Base-by-base conservation (phyloP, 2,888 invertebrate species). In the Calameuta filiformis region DNA sequence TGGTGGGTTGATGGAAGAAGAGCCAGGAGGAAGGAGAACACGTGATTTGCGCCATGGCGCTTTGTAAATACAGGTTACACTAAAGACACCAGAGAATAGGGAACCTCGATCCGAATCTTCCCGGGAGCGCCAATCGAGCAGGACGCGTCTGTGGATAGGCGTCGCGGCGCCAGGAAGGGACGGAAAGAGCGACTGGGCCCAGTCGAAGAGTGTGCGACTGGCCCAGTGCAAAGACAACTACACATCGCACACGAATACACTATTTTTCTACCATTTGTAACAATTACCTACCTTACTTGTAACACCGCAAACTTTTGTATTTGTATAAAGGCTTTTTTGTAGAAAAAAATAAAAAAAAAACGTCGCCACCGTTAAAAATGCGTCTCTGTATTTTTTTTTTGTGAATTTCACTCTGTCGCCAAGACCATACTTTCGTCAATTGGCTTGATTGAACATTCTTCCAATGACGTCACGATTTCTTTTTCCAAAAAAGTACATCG, bases 301-400 rank as follows among this genome's bases (percentile, higher is more conserved):
- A 40, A 40, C 40, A 89, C 85, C 87, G 89, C 87, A 90, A 90
- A 90, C 88, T 90, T 90, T 91, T 91, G 82, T 91, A 91, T 89
- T 90, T 91, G 90, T 91, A 91, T 91, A 91, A 91, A 91, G 91
- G 91, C 91, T 91, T 91, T 90, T 91, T 91, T 91, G 88, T 90
- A 89, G 88, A 89, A 86, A 84, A 85, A 81, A 84, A 76, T 80
- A 87, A 87, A 86, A 88, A 90, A 90, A 90, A 90, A 88, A 88
- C 89, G 89, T 91, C 91, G 91, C 91, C 91, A 91, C 91, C 91
- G 91, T 90, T 89, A 83, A 87, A 81, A 84, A 77, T 35, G 69
- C 74, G 69, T 77, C 30, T 69, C 75, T 68, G 37, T 3, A 12
- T 37, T 2, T 15, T 40, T 40, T 15, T 33, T 3, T 33, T 33